Evolutionary conservation across 2,797 vertebrate species (phyloP), one percentile per base, ranked within the genome.

Genomic region (Darevskia mixta): DNA sequence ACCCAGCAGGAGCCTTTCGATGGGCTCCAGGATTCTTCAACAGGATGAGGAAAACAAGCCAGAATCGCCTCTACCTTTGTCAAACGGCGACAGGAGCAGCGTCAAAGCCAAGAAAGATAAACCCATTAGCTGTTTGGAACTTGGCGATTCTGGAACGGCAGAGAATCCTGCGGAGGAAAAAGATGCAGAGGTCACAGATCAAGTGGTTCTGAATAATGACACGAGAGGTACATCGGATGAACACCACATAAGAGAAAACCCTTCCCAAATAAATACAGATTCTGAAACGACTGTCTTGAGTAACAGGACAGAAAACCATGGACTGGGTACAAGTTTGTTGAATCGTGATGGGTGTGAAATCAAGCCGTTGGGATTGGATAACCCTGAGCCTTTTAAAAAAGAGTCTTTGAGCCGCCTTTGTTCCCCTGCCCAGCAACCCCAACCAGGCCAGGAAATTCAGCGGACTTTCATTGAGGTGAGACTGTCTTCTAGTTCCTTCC

Each of bases 401-500:
- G 76, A 43, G 0, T 87, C 43, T 0, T 85, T 92, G 35, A 80
- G 71, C 0, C 0, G 66, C 13, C 11, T 15, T 0, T 66, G 89
- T 3, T 76, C 32, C 0, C 58, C 82, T 17, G 9, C 89, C 86
- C 95, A 88, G 2, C 94, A 89, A 38, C 95, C 95, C 4, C 94
- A 92, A 6, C 75, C 90, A 7, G 90, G 87, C 6, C 95, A 91
- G 4, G 95, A 97, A 86, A 96, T 95, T 73, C 98, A 97, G 55
- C 96, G 97, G 11, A 97, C 97, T 45, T 98, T 98, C 86, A 98
- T 98, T 75, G 94, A 98, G 85, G 97, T 98, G 41, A 97, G 95
- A 35, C 95, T 98, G 86, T 97, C 97, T 0, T 96, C 97, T 11
- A 0, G 93, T 95, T 95, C 94, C 78, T 93, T 90, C 90, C 94